Evolutionary conservation across 2,113 vertebrate species (phyloP), one percentile per base, ranked within the genome.

Genomic region (Lagopus muta): DNA sequence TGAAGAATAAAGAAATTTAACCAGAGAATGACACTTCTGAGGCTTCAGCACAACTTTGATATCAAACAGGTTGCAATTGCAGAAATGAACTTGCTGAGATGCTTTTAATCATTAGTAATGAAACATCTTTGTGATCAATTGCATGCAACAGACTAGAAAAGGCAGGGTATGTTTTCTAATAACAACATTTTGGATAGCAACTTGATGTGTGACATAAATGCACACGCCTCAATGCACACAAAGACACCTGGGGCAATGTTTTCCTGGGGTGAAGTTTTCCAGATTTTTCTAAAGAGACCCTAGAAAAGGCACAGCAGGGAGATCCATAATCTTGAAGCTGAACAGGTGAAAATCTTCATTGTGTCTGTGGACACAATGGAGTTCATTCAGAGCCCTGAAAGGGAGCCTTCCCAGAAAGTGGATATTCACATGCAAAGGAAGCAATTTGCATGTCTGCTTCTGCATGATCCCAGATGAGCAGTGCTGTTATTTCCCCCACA

Each of bases 1-100:
- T 58, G 50, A 87, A 84, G 77, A 96, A 87, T 54, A 93, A 84
- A 89, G 40, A 93, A 84, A 85, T 82, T 79, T 73, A 79, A 16
- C 13, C 43, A 85, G 48, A 62, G 28, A 94, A 75, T 69, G 0
- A 32, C 20, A 65, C 40, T 92, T 94, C 18, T 76, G 70, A 92
- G 69, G 58, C 45, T 87, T 87, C 54, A 20, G 34, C n/a, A 70
- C 24, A 73, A 89, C 48, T 89, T 79, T 69, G n/a, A 84, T 86
- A 87, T 79, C 83, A 78, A 89, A 90, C 54, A 86, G 20, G 30
- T 82, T 93, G 70, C 18, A 84, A 87, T 28, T 82, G 12, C 0
- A 2, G 54, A 66, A 10, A 79, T 69, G 40, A 94, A 81, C 11
- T 58, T 75, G 75, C 43, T 36, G 73, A 82, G 88, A 92, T 72